Percentiles rank a stretch among this genome's conserved stretches.
Evolutionary conservation across 2,113 vertebrate species (phyloP).

Genomic region (Numida meleagris): DNA sequence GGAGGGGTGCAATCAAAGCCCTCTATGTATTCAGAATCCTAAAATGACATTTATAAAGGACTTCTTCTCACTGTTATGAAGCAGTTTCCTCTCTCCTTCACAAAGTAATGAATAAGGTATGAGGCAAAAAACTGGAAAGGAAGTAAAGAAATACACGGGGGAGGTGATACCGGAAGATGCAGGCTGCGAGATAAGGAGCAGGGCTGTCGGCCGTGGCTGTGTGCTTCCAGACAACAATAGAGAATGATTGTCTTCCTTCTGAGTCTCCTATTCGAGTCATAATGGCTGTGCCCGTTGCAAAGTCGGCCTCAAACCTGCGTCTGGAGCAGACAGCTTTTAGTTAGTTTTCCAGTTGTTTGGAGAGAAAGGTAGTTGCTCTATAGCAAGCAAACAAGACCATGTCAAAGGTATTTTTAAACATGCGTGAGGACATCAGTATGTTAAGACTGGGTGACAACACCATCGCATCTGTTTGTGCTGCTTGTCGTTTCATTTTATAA

Average conservation of each 20-base stretch:
- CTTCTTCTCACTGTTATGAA: background rate
- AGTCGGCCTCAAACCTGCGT: background rate
- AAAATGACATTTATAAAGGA: background rate
- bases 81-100: background rate
- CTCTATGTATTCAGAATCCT: background rate
- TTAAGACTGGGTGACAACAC: background rate
- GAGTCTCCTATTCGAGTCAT: background rate
- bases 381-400: background rate
- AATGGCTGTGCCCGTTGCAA: background rate
- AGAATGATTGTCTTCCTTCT: background rate
- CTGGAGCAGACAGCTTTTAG: background rate
- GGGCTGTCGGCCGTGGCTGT: background rate
- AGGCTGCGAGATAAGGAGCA: background rate
- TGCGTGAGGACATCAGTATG: accelerated
- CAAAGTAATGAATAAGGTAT: background rate
- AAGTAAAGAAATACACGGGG: background rate
- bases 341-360: background rate
- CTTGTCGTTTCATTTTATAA: background rate
- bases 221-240: background rate
- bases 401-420: background rate
- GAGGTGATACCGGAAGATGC: background rate
- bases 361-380: background rate
- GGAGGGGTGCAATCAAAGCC: background rate
- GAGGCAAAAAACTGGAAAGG: background rate
- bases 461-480: background rate